Evolutionary conservation across 2,888 invertebrate genomes (phyloP).

Genomic region (Caenorhabditis sp.): DNA sequence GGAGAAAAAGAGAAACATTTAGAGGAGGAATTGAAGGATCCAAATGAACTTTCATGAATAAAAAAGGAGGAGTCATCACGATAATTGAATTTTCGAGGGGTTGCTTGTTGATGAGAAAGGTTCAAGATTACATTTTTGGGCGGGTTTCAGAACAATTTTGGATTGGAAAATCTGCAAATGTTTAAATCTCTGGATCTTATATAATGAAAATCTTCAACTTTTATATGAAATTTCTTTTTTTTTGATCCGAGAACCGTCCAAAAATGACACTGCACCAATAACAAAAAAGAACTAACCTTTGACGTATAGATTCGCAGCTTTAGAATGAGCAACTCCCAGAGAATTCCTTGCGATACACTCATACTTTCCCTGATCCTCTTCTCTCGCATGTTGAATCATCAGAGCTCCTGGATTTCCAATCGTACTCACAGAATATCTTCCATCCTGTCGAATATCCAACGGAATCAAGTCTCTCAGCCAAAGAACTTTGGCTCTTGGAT

Average conservation of each 20-base stretch:
- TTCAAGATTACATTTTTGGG: not conserved
- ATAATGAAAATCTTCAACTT: no score
- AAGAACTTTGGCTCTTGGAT: constrained; percentile 84
- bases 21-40: not conserved
- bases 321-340: constrained; percentile 84
- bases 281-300: constrained; percentile 83
- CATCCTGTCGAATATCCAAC: constrained; percentile 88
- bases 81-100: not conserved
- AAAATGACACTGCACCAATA: no score
- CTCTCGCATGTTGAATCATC: constrained; percentile 83
- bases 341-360: constrained; percentile 85
- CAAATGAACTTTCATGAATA: constrained; percentile 35
- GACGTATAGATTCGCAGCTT: constrained; percentile 85
- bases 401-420: constrained; percentile 88
- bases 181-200: not conserved
- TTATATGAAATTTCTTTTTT: no score
- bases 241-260: no score
- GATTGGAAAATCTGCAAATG: not conserved
- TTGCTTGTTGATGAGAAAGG: not conserved
- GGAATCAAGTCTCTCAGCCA: constrained; percentile 93
- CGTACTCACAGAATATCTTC: constrained; percentile 91
- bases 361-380: constrained; percentile 85
- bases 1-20: not conserved
- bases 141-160: no score
- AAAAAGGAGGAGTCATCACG: constrained; percentile 17